Percentiles rank a stretch among this genome's conserved stretches.
Conservation (phyloP, 1,140 invertebrate genomes). For the Euborellia annulipes region DNA sequence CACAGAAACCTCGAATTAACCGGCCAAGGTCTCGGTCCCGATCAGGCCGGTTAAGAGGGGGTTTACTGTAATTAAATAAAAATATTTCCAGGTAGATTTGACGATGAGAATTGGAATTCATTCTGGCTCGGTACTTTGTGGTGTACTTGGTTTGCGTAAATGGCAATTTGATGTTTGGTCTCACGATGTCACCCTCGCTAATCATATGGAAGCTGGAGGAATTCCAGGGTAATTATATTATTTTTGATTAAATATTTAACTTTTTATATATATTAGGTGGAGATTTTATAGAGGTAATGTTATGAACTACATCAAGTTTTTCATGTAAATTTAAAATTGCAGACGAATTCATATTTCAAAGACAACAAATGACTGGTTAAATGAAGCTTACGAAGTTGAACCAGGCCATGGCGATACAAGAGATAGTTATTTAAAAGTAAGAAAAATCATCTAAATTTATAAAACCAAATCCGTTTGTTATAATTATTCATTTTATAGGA, state of each 20-base stretch:
- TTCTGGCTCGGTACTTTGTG: constrained; percentile 84
- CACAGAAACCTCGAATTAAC: too few relatives aligned
- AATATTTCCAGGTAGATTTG: constrained; percentile 56
- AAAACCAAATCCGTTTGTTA: neutral
- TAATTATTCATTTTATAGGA: constrained; percentile 32
- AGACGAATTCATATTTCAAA: constrained; percentile 85
- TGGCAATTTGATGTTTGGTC: constrained; percentile 99
- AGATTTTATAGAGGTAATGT: too few relatives aligned
- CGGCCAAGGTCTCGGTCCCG: too few relatives aligned
- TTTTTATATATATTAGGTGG: too few relatives aligned
- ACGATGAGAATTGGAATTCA: constrained; percentile 95
- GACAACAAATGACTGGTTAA: constrained; percentile 66
- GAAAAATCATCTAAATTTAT: neutral
- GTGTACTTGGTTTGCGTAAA: constrained; percentile 80
- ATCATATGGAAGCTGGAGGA: constrained; percentile 91
- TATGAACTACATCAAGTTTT: too few relatives aligned
- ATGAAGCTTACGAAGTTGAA: constrained; percentile 83
- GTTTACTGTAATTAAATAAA: too few relatives aligned
- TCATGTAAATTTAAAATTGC: constrained; percentile 17
- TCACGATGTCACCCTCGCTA: constrained; percentile 94
- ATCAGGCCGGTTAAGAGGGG: too few relatives aligned
- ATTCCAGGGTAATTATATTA: constrained; percentile 65
- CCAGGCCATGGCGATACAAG: constrained; percentile 72
- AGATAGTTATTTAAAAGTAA: constrained; percentile 61
- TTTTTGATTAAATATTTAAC: too few relatives aligned